These are phyloP conservation scores for Clarias magur DNA, from an alignment of 2,113 vertebrate species.

Conservation along the genomic window DNA sequence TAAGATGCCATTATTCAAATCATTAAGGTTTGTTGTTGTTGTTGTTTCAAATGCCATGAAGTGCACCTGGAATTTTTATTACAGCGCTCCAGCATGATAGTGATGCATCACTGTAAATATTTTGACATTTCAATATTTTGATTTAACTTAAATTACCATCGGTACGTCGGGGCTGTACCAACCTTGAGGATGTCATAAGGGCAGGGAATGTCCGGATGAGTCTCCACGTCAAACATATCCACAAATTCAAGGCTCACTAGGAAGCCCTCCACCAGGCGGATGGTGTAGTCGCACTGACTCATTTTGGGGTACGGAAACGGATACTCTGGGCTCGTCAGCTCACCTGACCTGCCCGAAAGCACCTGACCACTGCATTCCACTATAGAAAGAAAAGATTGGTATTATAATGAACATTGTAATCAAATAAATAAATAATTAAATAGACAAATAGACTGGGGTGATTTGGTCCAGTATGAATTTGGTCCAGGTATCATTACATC, in stretches of 20 bases:
- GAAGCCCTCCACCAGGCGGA: slow-evolving; percentile 75
- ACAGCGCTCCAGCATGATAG: not conserved
- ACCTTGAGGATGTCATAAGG: slow-evolving; percentile 82
- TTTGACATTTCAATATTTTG: not conserved
- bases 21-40: no score
- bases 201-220: slow-evolving; percentile 69
- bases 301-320: slow-evolving; percentile 74
- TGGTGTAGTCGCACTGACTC: slow-evolving; percentile 73
- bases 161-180: slow-evolving; percentile 19
- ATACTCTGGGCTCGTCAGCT: slow-evolving; percentile 75
- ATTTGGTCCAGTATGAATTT: not conserved
- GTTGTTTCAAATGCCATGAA: no score
- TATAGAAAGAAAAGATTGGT: slow-evolving; percentile 51
- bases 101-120: not conserved
- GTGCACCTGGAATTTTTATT: no score
- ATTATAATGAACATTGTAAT: not conserved
- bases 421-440: no score
- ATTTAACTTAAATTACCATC: not conserved
- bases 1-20: no score
- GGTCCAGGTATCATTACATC: not conserved
- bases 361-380: slow-evolving; percentile 71
- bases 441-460: not conserved
- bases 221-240: slow-evolving; percentile 77
- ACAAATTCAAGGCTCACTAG: slow-evolving; percentile 74
- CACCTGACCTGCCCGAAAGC: slow-evolving; percentile 68